Evolutionary conservation across 2,113 vertebrate species (phyloP).

Genomic region (Jacana jacana): DNA sequence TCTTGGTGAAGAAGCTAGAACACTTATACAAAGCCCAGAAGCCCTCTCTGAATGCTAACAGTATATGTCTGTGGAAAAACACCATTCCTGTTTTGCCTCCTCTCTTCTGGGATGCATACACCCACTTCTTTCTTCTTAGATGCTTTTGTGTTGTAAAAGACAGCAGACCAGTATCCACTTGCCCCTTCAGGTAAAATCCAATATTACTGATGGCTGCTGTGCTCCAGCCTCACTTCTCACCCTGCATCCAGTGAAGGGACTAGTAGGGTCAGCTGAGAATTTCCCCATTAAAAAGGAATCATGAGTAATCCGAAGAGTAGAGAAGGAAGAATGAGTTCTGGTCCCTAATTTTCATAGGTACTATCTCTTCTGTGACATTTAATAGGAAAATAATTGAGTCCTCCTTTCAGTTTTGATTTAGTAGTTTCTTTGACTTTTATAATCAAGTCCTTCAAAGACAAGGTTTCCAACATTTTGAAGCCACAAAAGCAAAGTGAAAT

Average conservation of each 20-base stretch:
- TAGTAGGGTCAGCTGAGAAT: background rate
- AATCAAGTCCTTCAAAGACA: background rate
- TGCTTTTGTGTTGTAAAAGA: background rate
- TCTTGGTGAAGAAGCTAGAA: background rate
- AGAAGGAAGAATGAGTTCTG: background rate
- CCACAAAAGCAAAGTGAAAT: background rate
- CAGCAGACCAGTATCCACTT: background rate
- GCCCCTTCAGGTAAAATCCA: background rate
- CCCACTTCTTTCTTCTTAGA: background rate
- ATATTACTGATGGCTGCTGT: background rate
- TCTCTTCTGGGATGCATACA: background rate
- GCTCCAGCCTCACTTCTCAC: background rate
- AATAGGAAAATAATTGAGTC: background rate
- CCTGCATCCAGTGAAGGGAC: background rate
- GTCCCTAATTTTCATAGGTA: background rate
- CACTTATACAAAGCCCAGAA: background rate
- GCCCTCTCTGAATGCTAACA: slow-evolving; percentile 24
- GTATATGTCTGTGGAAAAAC: background rate
- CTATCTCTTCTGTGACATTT: background rate
- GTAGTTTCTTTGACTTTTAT: background rate
- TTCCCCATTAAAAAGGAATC: background rate
- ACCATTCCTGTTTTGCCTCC: background rate
- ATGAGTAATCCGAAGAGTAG: background rate
- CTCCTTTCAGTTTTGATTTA: background rate
- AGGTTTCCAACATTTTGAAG: background rate